Base-by-base conservation (phyloP, 2,797 vertebrate genomes). In the Carduelis carduelis region DNA sequence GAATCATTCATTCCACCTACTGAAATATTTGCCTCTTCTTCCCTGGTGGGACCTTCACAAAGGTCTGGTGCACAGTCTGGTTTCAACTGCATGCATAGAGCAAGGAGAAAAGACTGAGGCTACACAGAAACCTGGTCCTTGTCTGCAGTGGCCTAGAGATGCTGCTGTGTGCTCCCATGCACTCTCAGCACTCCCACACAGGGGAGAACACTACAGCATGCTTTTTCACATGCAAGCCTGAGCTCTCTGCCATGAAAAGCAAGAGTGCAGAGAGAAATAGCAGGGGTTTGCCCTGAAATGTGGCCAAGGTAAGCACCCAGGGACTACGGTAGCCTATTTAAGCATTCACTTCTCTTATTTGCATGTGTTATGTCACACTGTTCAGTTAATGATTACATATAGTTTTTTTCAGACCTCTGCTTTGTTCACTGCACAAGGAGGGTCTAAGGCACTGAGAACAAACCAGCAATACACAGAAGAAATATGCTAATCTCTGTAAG, bases 171-270 rank as follows among this genome's bases (percentile, higher is more conserved):
- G 28, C 28, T 66, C 23, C 78, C 4, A 1, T 10, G 17, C 11
- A 24, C 2, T 59, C 39, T 55, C 2, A 3, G 26, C 11, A 15
- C 52, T 66, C 32, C 14, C 24, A 44, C 1, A 0, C 19, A 34
- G 4, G 2, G 6, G 12, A 46, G 37, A 56, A 28, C 1, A 2
- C 28, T 55, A 8, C 27, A 17, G 10, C 9, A 46, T 0, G 0
- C 21, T 70, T 82, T 43, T 43, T 43, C 84, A 13, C 13, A 32
- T 37, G 3, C 9, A 63, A 60, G 5, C 14, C 23, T 15, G n/a
- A 74, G 18, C 12, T 34, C 69, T 57, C 66, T 82, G 20, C 43
- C 32, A 14, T 43, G 44, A 59, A 84, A 90, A 92, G 14, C 1
- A 2, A 77, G 39, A 4, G 12, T 57, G 7, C 20, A 43, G 32